Conservation (phyloP, 2,888 invertebrate species). For the Minunthozetes semirufus region DNA sequence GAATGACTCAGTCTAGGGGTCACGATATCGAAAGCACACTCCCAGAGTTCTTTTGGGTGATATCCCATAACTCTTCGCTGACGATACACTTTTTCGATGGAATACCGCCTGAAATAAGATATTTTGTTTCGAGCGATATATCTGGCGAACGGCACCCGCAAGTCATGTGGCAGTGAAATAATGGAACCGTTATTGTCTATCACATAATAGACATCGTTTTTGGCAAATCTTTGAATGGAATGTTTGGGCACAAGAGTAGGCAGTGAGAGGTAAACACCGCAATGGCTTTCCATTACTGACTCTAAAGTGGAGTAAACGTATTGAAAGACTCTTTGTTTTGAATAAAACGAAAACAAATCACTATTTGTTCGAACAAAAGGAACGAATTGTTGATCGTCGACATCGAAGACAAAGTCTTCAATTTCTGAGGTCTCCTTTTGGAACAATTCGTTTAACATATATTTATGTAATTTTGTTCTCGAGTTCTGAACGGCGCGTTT, state of each 20-base stretch:
- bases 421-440: slow-evolving; percentile 56
- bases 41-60: slow-evolving; percentile 79
- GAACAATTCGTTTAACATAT: slow-evolving; percentile 49
- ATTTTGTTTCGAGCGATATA: slow-evolving; percentile 69
- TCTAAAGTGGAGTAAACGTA: slow-evolving; percentile 21
- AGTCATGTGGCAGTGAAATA: slow-evolving; percentile 75
- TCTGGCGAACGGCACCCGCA: slow-evolving; percentile 71
- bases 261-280: slow-evolving; percentile 61
- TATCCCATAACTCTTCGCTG: slow-evolving; percentile 64
- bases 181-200: slow-evolving; percentile 82
- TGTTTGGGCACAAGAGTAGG: slow-evolving; percentile 71
- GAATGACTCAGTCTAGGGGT: slow-evolving; percentile 55
- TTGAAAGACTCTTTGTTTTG: slow-evolving; percentile 27
- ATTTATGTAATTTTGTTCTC: slow-evolving; percentile 67
- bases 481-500: slow-evolving; percentile 72
- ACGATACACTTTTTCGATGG: slow-evolving; percentile 76
- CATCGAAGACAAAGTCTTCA: slow-evolving; percentile 75
- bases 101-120: slow-evolving; percentile 57
- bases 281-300: slow-evolving; percentile 30
- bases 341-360: not conserved
- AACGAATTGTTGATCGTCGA: slow-evolving; percentile 49
- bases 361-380: not conserved
- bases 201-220: slow-evolving; percentile 51
- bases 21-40: slow-evolving; percentile 89
- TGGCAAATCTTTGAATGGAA: slow-evolving; percentile 49